Base-by-base conservation (phyloP, 53 echinoderm and acorn worm species). In the Apostichopus leukothele region DNA sequence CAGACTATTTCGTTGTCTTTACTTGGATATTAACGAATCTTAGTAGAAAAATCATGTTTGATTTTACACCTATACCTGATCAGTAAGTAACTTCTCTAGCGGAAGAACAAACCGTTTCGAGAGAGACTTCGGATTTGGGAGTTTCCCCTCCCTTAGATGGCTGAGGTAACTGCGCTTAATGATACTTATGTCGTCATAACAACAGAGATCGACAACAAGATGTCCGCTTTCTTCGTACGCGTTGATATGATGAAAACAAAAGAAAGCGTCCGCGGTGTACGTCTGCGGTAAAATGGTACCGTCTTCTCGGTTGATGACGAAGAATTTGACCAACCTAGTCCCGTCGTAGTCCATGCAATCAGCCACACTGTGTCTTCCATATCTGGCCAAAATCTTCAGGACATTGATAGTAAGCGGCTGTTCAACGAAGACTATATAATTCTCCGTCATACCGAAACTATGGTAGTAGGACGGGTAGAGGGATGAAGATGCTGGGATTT, bases 191-290 rank as follows among this genome's bases (percentile, higher is more conserved):
- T 94, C 93, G 53, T 78, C 67, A 50, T 90, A 89, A 79, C 87
- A 76, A 61, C 91, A 90, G 20, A 94, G 52, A 71, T 94, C 94
- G 10, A 92, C 89, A 0, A 96, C 92, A 55, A 94, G 63, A 53
- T 92, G 88, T 22, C 80, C 92, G 52, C 84, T 91, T 5, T 92
- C 92, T 89, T 96, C 96, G 83, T 90, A 96, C 0, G 94, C 91
- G 74, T 96, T 96, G 76, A 92, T 89, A 77, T 92, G 90, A 67
- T 96, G 94, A 86, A 96, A 96, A 61, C 89, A 89, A 68, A 94
- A 93, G 88, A 96, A 94, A 12, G 94, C 87, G 5, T 92, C 91
- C 16, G 93, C 89, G 10, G 39, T 67, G 76, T 93, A 94, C 75
- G 39, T 66, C 9, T 84, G 89, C 23, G 88, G 12, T 7, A 93